Conservation (phyloP, 2,113 vertebrate genomes). For the Phylloscopus whistleri region DNA sequence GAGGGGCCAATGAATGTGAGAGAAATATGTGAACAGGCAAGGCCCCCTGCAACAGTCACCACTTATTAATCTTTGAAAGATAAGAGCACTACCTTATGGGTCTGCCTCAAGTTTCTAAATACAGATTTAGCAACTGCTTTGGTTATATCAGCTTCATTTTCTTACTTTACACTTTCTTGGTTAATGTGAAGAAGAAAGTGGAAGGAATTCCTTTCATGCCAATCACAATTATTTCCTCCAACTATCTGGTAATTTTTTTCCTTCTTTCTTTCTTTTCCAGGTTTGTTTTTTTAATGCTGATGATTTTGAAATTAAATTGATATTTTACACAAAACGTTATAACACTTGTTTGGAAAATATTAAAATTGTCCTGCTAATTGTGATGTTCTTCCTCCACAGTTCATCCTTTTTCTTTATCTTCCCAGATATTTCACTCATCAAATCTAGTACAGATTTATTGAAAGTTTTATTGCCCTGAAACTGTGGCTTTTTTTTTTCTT, state of each 20-base stretch:
- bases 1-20: neutral
- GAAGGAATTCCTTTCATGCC: neutral
- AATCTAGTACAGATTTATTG: neutral
- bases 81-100: neutral
- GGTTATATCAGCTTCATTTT: neutral
- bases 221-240: neutral
- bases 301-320: neutral
- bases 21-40: neutral
- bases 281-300: neutral
- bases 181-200: neutral
- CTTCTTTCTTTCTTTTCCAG: neutral
- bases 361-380: neutral
- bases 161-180: neutral
- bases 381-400: neutral
- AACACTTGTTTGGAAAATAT: neutral
- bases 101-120: neutral
- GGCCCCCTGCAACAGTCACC: neutral
- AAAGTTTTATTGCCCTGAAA: neutral
- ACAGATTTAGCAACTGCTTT: neutral
- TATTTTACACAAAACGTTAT: neutral
- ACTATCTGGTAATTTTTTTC: rapidly evolving
- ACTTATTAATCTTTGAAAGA: neutral
- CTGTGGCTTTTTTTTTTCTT: neutral
- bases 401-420: neutral
- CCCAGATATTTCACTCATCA: neutral